Percentiles rank a stretch among this genome's conserved stretches.
Conservation (phyloP, 2,113 vertebrate species). For the Percopsis transmontana region DNA sequence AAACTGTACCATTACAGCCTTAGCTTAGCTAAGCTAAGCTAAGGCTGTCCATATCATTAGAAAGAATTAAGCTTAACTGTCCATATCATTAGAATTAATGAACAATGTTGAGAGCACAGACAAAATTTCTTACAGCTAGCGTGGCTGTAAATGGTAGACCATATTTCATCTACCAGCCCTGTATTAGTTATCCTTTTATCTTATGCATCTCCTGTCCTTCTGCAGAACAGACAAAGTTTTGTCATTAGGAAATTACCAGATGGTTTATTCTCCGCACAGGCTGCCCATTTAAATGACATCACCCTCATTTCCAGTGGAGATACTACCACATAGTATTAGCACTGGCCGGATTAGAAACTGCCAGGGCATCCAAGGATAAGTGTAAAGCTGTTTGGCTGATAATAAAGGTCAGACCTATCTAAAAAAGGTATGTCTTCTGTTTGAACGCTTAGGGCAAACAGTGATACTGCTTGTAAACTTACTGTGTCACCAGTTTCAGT, state of each 20-base stretch:
- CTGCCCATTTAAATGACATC: slow-evolving; percentile 44
- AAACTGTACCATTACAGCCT: too few relatives aligned
- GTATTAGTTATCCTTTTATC: background rate
- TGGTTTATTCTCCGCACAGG: slow-evolving; percentile 37
- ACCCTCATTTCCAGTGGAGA: slow-evolving; percentile 30
- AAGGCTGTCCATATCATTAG: too few relatives aligned
- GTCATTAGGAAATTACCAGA: slow-evolving; percentile 47
- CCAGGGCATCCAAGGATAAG: slow-evolving; percentile 22
- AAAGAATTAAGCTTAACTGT: too few relatives aligned
- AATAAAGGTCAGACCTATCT: background rate
- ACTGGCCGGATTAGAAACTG: slow-evolving; percentile 44
- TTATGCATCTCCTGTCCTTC: slow-evolving; percentile 14
- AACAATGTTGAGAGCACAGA: too few relatives aligned
- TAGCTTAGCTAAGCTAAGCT: too few relatives aligned
- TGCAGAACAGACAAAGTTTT: slow-evolving; percentile 22
- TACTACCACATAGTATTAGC: slow-evolving; percentile 30
- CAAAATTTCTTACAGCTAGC: background rate
- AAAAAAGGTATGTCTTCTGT: background rate
- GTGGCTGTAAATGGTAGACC: slow-evolving; percentile 2
- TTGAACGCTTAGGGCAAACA: background rate
- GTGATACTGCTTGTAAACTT: background rate
- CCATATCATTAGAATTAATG: too few relatives aligned
- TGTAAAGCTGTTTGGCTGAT: slow-evolving; percentile 23
- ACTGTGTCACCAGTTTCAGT: background rate
- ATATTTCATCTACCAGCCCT: slow-evolving; percentile 9